Percentiles rank a stretch among this genome's conserved stretches.
phyloP scores from a whole-genome alignment of 2,888 invertebrate species.

The Heliconius ethilla region DNA sequence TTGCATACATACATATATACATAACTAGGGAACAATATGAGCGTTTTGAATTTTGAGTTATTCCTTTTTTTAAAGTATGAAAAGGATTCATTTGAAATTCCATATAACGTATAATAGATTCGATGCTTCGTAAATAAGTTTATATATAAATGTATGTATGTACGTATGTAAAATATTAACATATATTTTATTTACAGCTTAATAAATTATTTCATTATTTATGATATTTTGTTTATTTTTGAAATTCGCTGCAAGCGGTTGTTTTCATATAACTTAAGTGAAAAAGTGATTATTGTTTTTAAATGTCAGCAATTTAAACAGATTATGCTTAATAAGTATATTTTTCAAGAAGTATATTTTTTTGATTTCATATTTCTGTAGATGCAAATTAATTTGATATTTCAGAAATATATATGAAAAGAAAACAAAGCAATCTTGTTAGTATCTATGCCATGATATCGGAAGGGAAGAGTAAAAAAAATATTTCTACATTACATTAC shows the following conservation, averaged over 20 bases:
- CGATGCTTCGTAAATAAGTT: not conserved
- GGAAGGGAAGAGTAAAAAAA: slow-evolving; percentile 1
- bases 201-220: not conserved
- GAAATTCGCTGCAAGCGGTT: not conserved
- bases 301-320: not conserved
- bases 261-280: not conserved
- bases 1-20: not conserved
- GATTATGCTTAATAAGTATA: not conserved
- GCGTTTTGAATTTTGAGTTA: not conserved
- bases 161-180: not conserved
- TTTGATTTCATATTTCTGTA: not conserved
- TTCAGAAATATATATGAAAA: not conserved
- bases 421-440: not conserved
- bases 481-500: slow-evolving; percentile 15
- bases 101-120: too few species aligned
- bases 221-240: not conserved
- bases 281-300: not conserved
- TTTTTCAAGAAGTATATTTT: not conserved
- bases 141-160: not conserved
- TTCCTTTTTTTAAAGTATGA: too few species aligned
- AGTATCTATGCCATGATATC: not conserved
- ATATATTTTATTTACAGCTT: not conserved
- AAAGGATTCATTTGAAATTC: too few species aligned
- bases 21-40: not conserved
- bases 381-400: not conserved